Base-by-base conservation (phyloP, 2,888 invertebrate genomes). In the Cecidostiba fungosa region DNA sequence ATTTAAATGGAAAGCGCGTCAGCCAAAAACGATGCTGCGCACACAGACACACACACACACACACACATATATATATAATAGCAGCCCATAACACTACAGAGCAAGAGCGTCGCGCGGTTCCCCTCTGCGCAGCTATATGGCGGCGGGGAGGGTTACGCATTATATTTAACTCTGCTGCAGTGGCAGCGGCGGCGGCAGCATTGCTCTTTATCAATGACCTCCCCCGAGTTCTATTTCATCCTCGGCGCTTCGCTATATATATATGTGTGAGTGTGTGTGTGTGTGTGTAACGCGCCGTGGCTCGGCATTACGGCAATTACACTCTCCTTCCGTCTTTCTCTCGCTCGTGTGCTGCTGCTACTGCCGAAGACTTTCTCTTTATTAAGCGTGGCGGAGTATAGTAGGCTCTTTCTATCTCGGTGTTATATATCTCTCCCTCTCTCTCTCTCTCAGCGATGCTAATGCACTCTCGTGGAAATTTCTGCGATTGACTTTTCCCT, bases 291-390 rank as follows among this genome's bases (percentile, higher is more conserved):
- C 82, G 62, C 54, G 16, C n/a, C n/a, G 54, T 59, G 23, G 54
- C 73, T 69, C 70, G 78, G 72, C 85, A 81, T 85, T 80, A 80
- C 70, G 80, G 70, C 84, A 85, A 85, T 85, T 59, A 85, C 80
- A 70, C 69, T 85, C 76, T 74, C 80, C 76, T 85, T 85, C 84
- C 84, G 84, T 76, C 76, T 76, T 43, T 47, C 39, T 69, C 70
- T 70, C 78, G 59, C 79, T 36, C 3, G 36, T 59, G 77, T 36
- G 59, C 32, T 2, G 36, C 76, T 8, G 16, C 50, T 6, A 19
- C 81, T 4, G 19, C 66, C 43, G 4, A 36, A 54, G 76, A 85
- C 85, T 85, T 81, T 80, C 85, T 85, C 84, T 80, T 77, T 86
- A 72, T 72, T 72, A 72, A 39, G 39, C 72, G 43, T 72, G 72